phyloP scores from a whole-genome alignment of 1,140 invertebrate genomes.

The Hylaeus volcanicus region DNA sequence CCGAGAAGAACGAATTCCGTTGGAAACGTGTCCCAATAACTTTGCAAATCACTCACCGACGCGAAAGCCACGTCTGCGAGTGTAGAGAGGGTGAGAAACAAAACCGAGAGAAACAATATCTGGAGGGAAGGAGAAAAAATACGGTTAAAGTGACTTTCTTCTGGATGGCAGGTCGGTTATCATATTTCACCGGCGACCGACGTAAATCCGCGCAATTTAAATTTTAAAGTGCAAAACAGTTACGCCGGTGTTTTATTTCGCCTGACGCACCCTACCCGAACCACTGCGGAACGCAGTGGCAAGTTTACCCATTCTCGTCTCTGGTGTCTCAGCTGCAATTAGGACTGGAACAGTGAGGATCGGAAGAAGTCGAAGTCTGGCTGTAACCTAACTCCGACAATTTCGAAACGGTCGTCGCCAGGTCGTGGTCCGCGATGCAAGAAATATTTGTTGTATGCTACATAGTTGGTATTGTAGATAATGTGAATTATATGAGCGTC shows the following conservation, averaged over 20 bases:
- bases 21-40: neutral
- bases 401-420: too few relatives aligned
- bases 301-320: neutral
- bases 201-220: constrained; percentile 45
- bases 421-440: too few relatives aligned
- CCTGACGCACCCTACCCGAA: too few relatives aligned
- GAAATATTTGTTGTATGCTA: too few relatives aligned
- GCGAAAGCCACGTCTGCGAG: neutral
- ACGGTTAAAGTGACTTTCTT: constrained; percentile 18
- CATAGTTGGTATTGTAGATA: too few relatives aligned
- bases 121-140: constrained; percentile 10
- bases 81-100: neutral
- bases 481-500: too few relatives aligned
- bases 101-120: neutral
- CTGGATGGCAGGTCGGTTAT: constrained; percentile 14
- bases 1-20: too few relatives aligned
- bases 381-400: too few relatives aligned
- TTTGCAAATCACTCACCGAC: neutral
- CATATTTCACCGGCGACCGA: constrained; percentile 25
- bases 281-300: rapidly evolving
- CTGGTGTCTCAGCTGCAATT: neutral
- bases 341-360: too few relatives aligned
- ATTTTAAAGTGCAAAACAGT: constrained; percentile 37
- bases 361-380: too few relatives aligned
- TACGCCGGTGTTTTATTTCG: constrained; percentile 26